A percentile compares a stretch with the other conserved stretches of the same genome.
Evolutionary conservation across 2,888 invertebrate species (phyloP).

Genomic region (Drosophila tanythrix): DNA sequence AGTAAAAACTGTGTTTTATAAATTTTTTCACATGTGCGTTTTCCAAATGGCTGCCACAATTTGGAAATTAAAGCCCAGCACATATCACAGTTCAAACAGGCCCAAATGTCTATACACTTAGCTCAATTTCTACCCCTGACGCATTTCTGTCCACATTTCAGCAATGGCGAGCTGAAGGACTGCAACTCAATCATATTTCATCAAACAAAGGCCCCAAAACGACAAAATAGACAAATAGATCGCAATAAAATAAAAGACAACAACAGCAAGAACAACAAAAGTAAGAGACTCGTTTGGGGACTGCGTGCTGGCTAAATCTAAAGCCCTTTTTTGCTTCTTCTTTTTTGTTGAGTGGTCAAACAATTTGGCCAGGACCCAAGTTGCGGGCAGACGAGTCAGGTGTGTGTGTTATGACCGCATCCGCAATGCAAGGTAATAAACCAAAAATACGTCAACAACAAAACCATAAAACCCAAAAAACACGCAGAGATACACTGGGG

Average conservation of each 20-base stretch:
- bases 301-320: constrained; percentile 35
- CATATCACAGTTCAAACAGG: neutral
- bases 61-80: too few species aligned
- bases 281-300: constrained; percentile 13
- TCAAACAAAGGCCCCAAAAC: constrained; percentile 60
- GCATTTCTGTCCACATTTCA: constrained; percentile 2
- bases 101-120: neutral
- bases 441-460: constrained; percentile 77
- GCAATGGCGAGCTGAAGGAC: constrained; percentile 22
- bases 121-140: neutral
- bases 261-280: constrained; percentile 21
- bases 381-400: constrained; percentile 20
- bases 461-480: constrained; percentile 63
- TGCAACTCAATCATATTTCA: constrained; percentile 72
- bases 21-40: neutral
- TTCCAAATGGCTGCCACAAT: neutral
- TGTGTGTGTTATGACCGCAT: constrained; percentile 41
- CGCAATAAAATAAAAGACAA: constrained; percentile 54
- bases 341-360: constrained; percentile 47
- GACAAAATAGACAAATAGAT: constrained; percentile 52
- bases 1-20: neutral
- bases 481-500: constrained; percentile 19
- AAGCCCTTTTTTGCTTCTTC: constrained; percentile 6
- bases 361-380: constrained; percentile 59
- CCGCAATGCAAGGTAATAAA: constrained; percentile 80